Evolutionary conservation across 2,797 vertebrate genomes (phyloP).

Genomic region (Sebastes variabilis): DNA sequence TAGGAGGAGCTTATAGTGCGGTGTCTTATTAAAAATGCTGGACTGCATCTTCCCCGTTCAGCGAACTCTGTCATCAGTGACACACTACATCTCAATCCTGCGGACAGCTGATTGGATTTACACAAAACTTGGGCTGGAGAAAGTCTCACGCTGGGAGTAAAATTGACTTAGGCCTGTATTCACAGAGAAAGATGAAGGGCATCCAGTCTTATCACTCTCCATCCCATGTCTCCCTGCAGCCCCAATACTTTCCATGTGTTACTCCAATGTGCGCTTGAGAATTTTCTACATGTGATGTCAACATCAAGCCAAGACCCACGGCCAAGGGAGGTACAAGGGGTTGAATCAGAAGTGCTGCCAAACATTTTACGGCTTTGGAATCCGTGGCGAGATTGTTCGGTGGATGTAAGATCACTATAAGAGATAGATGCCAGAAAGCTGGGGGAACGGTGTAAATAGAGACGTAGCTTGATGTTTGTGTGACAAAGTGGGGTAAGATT

Average conservation of each 20-base stretch:
- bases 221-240: conserved; percentile 72
- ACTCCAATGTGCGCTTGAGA: conserved; percentile 50
- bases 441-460: conserved; percentile 28
- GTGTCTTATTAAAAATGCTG: conserved; percentile 74
- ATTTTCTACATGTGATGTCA: conserved; percentile 72
- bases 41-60: conserved; percentile 48
- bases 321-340: conserved; percentile 59
- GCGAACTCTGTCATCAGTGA: conserved; percentile 76
- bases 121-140: conserved; percentile 78
- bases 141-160: conserved; percentile 82
- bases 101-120: conserved; percentile 84
- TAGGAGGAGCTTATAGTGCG: conserved; percentile 62
- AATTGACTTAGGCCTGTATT: conserved; percentile 83
- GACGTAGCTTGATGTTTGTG: conserved; percentile 26
- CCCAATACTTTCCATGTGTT: conserved; percentile 73
- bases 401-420: conserved; percentile 45
- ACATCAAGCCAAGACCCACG: conserved; percentile 57
- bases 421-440: conserved; percentile 36
- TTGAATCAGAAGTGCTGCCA: conserved; percentile 56
- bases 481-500: conserved; percentile 9
- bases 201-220: conserved; percentile 77
- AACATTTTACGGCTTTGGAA: conserved; percentile 60
- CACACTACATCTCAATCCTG: conserved; percentile 79
- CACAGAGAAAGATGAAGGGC: conserved; percentile 79
- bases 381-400: conserved; percentile 49